Percentiles rank a stretch among this genome's conserved stretches.
These are phyloP conservation scores for Ypsolopha scabrella DNA, from an alignment of 2,888 invertebrate genomes.

Conservation along the genomic window DNA sequence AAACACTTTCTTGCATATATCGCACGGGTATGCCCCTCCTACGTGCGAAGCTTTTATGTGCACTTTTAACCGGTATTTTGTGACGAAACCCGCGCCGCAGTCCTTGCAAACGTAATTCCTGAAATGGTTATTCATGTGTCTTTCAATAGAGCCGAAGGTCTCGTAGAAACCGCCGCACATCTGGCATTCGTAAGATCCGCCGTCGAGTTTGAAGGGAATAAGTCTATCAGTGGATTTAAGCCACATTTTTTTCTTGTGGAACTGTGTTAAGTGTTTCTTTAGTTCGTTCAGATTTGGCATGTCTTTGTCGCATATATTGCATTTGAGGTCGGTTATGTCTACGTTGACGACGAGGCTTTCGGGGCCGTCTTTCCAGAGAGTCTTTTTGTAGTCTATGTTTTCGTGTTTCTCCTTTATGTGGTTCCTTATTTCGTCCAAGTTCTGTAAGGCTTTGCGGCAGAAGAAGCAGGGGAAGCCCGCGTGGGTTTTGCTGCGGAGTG, in stretches of 20 bases:
- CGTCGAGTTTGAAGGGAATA: constrained; percentile 22
- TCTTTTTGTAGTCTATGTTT: constrained; percentile 12
- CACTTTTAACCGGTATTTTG: constrained; percentile 36
- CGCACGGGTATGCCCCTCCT: constrained; percentile 13
- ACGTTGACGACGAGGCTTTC: constrained; percentile 24
- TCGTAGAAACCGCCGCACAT: constrained; percentile 13
- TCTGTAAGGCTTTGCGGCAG: constrained; percentile 18
- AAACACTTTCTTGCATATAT: constrained; percentile 29
- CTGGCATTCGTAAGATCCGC: constrained; percentile 20
- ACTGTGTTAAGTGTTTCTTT: constrained; percentile 17
- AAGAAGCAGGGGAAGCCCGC: constrained; percentile 27
- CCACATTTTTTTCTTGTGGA: constrained; percentile 21
- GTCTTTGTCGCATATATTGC: constrained; percentile 17
- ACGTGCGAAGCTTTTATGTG: constrained; percentile 23
- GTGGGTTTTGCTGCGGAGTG: constrained; percentile 23
- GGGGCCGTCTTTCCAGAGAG: constrained; percentile 17
- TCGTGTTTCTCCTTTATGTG: constrained; percentile 15
- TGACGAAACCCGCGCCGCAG: constrained; percentile 32
- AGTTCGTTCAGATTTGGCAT: constrained; percentile 17
- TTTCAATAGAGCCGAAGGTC: constrained; percentile 14
- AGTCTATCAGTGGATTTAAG: constrained; percentile 19
- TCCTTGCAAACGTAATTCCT: constrained; percentile 20
- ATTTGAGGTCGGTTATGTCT: constrained; percentile 24
- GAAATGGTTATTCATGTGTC: constrained; percentile 18
- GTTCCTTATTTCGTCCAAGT: constrained; percentile 14